A percentile compares a stretch with the other conserved stretches of the same genome.
Conservation (phyloP, 2,113 vertebrate genomes). For the Crotalus tigris region DNA sequence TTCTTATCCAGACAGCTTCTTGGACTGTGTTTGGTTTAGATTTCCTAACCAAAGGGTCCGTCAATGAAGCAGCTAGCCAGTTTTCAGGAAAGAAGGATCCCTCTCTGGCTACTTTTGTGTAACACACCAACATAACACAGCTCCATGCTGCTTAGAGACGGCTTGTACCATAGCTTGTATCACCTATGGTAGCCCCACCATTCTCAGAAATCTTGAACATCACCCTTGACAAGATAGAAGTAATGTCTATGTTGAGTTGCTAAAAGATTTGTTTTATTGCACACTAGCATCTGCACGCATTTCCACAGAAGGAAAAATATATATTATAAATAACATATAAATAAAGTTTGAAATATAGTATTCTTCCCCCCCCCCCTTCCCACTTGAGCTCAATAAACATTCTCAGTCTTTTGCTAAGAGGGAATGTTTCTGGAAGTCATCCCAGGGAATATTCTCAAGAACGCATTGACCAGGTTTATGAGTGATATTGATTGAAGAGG, state of each 20-base stretch:
- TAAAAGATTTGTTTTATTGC: neutral
- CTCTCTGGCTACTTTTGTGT: neutral
- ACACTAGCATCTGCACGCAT: neutral
- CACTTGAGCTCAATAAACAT: neutral
- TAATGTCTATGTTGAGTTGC: too few species aligned
- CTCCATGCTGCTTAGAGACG: neutral
- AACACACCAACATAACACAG: neutral
- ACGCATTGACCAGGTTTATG: slow-evolving; percentile 31
- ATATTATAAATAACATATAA: slow-evolving; percentile 36
- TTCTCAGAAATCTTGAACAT: neutral
- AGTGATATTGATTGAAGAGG: slow-evolving; percentile 64
- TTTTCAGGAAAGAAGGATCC: neutral
- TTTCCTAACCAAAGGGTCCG: neutral
- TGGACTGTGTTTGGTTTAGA: neutral
- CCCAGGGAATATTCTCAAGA: neutral
- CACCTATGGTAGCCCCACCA: neutral
- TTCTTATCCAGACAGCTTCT: neutral
- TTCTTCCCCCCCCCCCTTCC: neutral
- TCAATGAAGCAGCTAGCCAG: neutral
- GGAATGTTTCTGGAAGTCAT: slow-evolving; percentile 16
- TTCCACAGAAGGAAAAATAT: neutral
- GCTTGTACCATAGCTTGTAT: neutral
- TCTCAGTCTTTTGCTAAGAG: slow-evolving; percentile 15
- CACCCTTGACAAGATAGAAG: neutral
- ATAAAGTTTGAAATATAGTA: slow-evolving; percentile 53